Evolutionary conservation across 2,888 invertebrate species (phyloP).

Genomic region (Leptothorax acervorum): DNA sequence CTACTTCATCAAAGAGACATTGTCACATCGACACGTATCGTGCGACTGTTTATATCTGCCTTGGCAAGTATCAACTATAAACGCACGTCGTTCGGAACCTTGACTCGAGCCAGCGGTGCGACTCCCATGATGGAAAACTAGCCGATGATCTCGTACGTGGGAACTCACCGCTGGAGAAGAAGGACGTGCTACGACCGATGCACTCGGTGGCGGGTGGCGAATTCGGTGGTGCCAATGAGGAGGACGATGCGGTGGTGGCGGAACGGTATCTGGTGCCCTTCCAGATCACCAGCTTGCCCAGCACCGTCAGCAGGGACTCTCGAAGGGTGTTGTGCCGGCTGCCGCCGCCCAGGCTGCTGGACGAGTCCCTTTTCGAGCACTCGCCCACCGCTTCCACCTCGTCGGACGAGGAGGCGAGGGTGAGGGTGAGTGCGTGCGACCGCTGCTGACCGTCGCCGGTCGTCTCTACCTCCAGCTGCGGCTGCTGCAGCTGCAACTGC

Average conservation of each 20-base stretch:
- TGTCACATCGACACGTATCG: background rate
- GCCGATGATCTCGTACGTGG: constrained; percentile 13
- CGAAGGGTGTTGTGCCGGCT: constrained; percentile 86
- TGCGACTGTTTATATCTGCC: background rate
- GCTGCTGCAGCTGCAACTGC: constrained; percentile 68
- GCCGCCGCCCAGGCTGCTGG: constrained; percentile 83
- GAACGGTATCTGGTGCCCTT: constrained; percentile 86
- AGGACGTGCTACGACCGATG: constrained; percentile 86
- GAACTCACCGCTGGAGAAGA: constrained; percentile 84
- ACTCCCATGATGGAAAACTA: background rate
- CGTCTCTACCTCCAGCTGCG: constrained; percentile 55
- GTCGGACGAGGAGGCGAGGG: constrained; percentile 75
- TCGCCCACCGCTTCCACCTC: constrained; percentile 79
- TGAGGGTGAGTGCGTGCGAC: constrained; percentile 61
- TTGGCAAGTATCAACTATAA: background rate
- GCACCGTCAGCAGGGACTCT: constrained; percentile 89
- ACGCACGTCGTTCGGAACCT: background rate
- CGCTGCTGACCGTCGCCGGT: constrained; percentile 52
- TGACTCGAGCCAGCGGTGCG: constrained; percentile 37
- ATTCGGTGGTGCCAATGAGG: constrained; percentile 85
- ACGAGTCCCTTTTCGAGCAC: constrained; percentile 82
- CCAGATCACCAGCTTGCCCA: constrained; percentile 89
- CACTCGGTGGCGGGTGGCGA: constrained; percentile 86
- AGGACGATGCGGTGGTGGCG: constrained; percentile 86
- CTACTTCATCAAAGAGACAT: background rate